phyloP scores from a whole-genome alignment of 2,888 invertebrate genomes.

The Reticulitermes lucifugus region DNA sequence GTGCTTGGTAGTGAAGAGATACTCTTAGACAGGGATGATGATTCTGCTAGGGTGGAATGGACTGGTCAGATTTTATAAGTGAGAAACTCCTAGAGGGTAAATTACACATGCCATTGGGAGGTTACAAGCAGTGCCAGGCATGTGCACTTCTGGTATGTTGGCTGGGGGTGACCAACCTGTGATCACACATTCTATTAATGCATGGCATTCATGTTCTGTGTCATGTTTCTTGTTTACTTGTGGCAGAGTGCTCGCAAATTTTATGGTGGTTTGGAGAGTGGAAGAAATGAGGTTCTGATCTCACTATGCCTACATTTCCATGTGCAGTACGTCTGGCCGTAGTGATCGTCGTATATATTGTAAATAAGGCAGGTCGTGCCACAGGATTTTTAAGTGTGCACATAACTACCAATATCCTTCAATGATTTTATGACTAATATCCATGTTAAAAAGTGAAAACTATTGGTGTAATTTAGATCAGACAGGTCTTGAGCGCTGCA shows the following conservation, averaged over 20 bases:
- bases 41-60: background rate
- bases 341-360: conserved; percentile 41
- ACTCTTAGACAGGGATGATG: background rate
- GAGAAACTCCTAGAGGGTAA: background rate
- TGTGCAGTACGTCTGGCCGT: conserved; percentile 13
- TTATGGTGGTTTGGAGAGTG: background rate
- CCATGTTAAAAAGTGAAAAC: conserved; percentile 33
- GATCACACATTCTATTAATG: background rate
- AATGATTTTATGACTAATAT: conserved; percentile 38
- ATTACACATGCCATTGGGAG: background rate
- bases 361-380: conserved; percentile 43
- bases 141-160: background rate
- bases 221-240: conserved; percentile 1
- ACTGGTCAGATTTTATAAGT: background rate
- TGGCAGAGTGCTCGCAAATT: background rate
- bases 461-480: conserved; percentile 43
- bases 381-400: conserved; percentile 34
- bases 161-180: background rate
- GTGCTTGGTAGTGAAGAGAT: background rate
- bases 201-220: background rate
- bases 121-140: background rate
- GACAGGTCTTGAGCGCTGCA: conserved; percentile 24
- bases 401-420: conserved; percentile 14
- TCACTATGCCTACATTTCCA: conserved; percentile 38
- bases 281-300: conserved; percentile 28